phyloP scores from a whole-genome alignment of 1,140 invertebrate species.

The Centruroides sculpturatus region DNA sequence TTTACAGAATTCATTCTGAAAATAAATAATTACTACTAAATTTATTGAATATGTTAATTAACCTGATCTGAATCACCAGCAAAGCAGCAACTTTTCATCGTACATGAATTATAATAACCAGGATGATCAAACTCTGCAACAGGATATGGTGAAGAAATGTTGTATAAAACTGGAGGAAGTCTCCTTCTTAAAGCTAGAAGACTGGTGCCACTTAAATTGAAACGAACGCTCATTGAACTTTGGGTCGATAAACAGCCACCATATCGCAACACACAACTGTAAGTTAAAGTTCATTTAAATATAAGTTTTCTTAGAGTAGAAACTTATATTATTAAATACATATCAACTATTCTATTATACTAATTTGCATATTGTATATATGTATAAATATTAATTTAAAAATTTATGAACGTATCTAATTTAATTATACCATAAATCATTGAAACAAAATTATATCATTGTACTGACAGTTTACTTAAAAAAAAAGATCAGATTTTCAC shows the following conservation, averaged over 20 bases:
- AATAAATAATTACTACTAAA: too few relatives aligned
- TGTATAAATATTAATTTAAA: too few relatives aligned
- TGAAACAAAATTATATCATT: too few relatives aligned
- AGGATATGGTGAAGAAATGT: slow-evolving; percentile 44
- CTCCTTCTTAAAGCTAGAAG: slow-evolving; percentile 69
- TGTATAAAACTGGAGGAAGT: slow-evolving; percentile 66
- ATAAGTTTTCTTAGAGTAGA: too few relatives aligned
- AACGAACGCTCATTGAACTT: slow-evolving; percentile 76
- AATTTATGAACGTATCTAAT: too few relatives aligned
- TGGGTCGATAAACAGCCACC: slow-evolving; percentile 51
- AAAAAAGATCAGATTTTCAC: too few relatives aligned
- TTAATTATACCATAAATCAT: too few relatives aligned
- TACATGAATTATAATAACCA: slow-evolving; percentile 89
- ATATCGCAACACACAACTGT: slow-evolving; percentile 42
- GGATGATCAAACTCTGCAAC: slow-evolving; percentile 75
- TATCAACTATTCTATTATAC: too few relatives aligned
- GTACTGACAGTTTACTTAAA: too few relatives aligned
- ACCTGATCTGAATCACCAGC: slow-evolving; percentile 66
- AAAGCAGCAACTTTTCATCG: slow-evolving; percentile 92
- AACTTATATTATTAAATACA: too few relatives aligned
- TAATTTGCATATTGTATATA: too few relatives aligned
- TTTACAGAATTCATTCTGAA: too few relatives aligned
- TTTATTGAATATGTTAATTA: slow-evolving; percentile 4
- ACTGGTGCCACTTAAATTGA: slow-evolving; percentile 59
- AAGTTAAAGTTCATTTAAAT: background rate